Base-by-base conservation (phyloP, 2,113 vertebrate genomes). In the Erinaceus europaeus region DNA sequence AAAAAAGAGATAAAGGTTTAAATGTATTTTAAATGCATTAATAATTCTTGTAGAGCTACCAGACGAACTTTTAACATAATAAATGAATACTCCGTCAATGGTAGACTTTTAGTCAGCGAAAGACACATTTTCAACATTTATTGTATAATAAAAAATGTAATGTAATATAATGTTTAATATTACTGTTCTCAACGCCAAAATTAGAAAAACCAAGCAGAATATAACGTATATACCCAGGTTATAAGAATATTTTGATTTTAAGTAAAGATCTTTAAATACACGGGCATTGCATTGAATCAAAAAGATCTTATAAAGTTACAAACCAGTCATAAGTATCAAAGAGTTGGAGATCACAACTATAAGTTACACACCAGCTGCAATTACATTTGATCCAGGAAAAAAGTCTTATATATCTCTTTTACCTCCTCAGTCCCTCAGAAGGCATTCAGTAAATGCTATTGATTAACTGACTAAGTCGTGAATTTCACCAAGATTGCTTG, bases 151-250 rank as follows among this genome's bases (percentile, higher is more conserved):
- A 94, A 80, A 40, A 7, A 77, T 55, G 9, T 64, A 7, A 18
- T 62, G 18, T 38, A n/a, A n/a, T n/a, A n/a, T 71, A 64, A 90
- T 61, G 65, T 74, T 79, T 81, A 72, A 61, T 52, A 74, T 87
- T 91, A 94, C 44, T 88, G 25, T 40, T 90, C 83, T 77, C 65
- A 91, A n/a, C n/a, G 9, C 6, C 80, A 29, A 69, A 85, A 42
- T 9, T 64, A 53, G 42, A 27, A 62, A 62, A 84, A 23, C 25
- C 7, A 57, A 61, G 6, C 11, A 87, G 48, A 61, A 13, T 36
- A 36, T 44, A 52, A 48, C 2, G 18, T 29, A 27, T 29, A 25
- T 67, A 34, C 9, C 3, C 3, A 67, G 46, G 65, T 11, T 59
- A 65, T 53, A 7, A 20, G 4, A 67, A 14, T 59, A 61, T 48